phyloP scores from a whole-genome alignment of 2,113 vertebrate genomes.

The mouse (Mus musculus) region DNA sequence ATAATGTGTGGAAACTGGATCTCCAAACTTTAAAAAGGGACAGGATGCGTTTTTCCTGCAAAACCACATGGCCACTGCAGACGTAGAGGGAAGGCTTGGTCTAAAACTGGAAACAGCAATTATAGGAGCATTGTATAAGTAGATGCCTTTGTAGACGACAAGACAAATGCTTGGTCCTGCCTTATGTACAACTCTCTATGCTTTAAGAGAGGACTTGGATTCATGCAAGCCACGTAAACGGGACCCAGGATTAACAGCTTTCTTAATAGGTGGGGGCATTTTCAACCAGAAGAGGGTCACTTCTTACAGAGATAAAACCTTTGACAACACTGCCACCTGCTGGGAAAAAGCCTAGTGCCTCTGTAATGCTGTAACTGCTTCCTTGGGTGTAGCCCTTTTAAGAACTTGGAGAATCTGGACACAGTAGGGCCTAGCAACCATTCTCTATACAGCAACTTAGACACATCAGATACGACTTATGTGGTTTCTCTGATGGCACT shows the following conservation, averaged over 20 bases:
- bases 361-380: not conserved
- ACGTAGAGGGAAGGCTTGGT: not conserved
- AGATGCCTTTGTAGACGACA: not conserved
- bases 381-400: too few species aligned
- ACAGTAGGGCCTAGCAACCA: too few species aligned
- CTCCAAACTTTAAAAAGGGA: not conserved
- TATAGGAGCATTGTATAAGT: not conserved
- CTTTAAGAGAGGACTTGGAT: not conserved
- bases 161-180: not conserved
- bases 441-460: not conserved
- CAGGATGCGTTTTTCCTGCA: not conserved
- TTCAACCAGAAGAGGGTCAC: too few species aligned
- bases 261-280: not conserved
- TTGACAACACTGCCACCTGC: not conserved
- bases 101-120: not conserved
- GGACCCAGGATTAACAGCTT: not conserved
- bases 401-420: not conserved
- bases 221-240: not conserved
- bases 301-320: not conserved
- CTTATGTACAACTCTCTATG: not conserved
- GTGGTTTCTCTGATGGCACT: too few species aligned
- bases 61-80: not conserved
- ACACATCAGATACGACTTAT: not conserved
- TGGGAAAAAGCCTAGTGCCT: not conserved
- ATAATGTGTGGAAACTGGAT: not conserved